These are phyloP conservation scores for Muricea muricata DNA, from an alignment of 92 coral and sea anemone species.

Conservation along the genomic window DNA sequence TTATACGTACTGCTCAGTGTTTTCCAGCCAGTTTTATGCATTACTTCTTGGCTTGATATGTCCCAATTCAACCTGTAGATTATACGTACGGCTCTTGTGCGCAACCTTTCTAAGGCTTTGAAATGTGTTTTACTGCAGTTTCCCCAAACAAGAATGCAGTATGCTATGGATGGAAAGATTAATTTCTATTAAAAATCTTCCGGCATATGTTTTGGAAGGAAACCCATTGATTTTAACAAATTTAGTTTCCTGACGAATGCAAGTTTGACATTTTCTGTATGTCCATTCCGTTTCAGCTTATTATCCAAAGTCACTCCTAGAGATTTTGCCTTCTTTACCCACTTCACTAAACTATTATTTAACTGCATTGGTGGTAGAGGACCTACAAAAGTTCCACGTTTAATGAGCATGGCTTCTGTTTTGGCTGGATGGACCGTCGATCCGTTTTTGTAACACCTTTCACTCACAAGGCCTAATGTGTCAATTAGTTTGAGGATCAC, in stretches of 20 bases:
- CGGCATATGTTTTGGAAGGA: conserved; percentile 10
- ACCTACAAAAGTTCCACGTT: conserved; percentile 6
- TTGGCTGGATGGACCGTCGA: conserved; percentile 16
- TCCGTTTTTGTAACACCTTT: not conserved
- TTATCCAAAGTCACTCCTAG: conserved; percentile 16
- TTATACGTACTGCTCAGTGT: not conserved
- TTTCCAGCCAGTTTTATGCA: not conserved
- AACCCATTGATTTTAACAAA: conserved; percentile 2
- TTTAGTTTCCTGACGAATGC: not conserved
- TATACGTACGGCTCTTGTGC: conserved; percentile 5
- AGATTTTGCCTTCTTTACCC: conserved; percentile 18
- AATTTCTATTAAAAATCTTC: conserved; percentile 9
- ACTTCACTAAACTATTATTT: not conserved
- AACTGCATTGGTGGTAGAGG: conserved; percentile 20
- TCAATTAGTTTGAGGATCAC: not conserved
- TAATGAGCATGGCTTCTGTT: conserved; percentile 23
- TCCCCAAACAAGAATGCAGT: conserved; percentile 12
- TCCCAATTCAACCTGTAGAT: not conserved
- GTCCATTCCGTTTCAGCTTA: not conserved
- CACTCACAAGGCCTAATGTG: not conserved
- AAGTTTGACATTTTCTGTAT: not conserved
- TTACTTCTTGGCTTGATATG: not conserved
- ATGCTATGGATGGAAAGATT: conserved; percentile 14
- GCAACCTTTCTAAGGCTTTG: conserved; percentile 13
- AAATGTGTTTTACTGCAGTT: conserved; percentile 1